Percentiles rank a stretch among this genome's conserved stretches.
These are phyloP conservation scores for Dromaius novaehollandiae DNA, from an alignment of 2,113 vertebrate genomes.

Conservation along the genomic window DNA sequence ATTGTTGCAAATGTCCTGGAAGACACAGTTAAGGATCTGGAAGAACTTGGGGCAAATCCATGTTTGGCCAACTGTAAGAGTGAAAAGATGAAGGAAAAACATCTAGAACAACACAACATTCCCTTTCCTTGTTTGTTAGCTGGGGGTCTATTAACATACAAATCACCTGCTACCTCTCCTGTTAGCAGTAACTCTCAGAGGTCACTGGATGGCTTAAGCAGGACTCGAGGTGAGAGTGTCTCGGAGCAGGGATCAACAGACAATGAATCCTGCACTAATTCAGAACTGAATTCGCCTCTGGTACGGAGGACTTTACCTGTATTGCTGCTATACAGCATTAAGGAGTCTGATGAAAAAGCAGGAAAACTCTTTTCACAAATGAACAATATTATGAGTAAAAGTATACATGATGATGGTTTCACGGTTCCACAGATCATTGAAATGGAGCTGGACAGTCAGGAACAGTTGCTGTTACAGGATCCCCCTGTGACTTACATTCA, in stretches of 20 bases:
- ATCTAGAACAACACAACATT: conserved; percentile 96
- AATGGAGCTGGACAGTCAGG: conserved; percentile 98
- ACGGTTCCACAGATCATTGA: conserved; percentile 99
- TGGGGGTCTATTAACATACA: conserved; percentile 94
- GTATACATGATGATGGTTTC: conserved; percentile 96
- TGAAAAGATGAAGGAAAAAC: conserved; percentile 94
- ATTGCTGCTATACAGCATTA: conserved; percentile 96
- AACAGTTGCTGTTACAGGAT: conserved; percentile 96
- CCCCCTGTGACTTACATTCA: conserved; percentile 98
- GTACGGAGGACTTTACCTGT: conserved; percentile 94
- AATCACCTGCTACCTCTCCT: conserved; percentile 88
- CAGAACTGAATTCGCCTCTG: conserved; percentile 89
- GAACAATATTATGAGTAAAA: conserved; percentile 98
- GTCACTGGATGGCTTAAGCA: conserved; percentile 88
- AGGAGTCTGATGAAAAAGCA: conserved; percentile 96
- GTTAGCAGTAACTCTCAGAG: conserved; percentile 85
- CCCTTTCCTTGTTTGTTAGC: conserved; percentile 97
- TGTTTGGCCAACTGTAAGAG: conserved; percentile 88
- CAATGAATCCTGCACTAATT: conserved; percentile 91
- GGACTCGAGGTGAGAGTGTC: conserved; percentile 92
- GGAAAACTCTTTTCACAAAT: conserved; percentile 97
- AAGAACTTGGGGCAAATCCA: conserved; percentile 96
- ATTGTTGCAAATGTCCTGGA: conserved; percentile 97
- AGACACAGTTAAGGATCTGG: conserved; percentile 97
- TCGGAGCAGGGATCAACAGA: conserved; percentile 94